Base-by-base conservation (phyloP, 1,140 invertebrate genomes). In the Homarus americanus region DNA sequence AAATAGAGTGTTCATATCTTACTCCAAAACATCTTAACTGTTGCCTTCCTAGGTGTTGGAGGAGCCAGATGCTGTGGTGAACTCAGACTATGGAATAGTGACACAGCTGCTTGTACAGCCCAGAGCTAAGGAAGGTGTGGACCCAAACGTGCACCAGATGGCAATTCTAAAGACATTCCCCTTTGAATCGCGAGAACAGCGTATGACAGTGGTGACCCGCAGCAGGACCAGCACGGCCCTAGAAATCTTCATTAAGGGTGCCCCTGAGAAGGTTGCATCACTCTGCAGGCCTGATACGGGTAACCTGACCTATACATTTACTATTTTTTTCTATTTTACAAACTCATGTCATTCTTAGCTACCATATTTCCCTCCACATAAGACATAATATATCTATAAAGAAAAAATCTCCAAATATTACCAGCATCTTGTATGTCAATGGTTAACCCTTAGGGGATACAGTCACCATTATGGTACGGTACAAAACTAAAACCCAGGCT, bases 141-240 rank as follows among this genome's bases (percentile, higher is more conserved):
- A 82, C 44, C 44, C 80, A 20, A 87, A 82, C 12, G 66, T 90
- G 36, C 63, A 91, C 49, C 92, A 93, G 66, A 44, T 95, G 17
- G 95, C 94, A 32, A 94, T 95, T 28, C 93, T 95, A 12, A 93
- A 94, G 75, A 94, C 95, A 93, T 95, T 95, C 93, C 95, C 95
- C 2, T 95, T 95, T 92, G 94, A 95, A 49, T 95, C 95, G 0
- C 92, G 92, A 15, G 91, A 95, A 28, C 95, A 95, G 92, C 87
- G 95, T 53, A 95, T 95, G 95, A 94, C 94, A 85, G 95, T 95
- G 17, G 93, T 95, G 20, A 94, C 94, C 0, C 93, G 94, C 53
- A 93, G 93, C 1, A 93, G 94, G 40, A 91, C 93, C 12, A 92
- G 94, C 91, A 32, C 63, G 5, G n/a, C n/a, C 63, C 94, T 95